phyloP scores from a whole-genome alignment of 1,140 invertebrate species.

The Coelopa frigida region DNA sequence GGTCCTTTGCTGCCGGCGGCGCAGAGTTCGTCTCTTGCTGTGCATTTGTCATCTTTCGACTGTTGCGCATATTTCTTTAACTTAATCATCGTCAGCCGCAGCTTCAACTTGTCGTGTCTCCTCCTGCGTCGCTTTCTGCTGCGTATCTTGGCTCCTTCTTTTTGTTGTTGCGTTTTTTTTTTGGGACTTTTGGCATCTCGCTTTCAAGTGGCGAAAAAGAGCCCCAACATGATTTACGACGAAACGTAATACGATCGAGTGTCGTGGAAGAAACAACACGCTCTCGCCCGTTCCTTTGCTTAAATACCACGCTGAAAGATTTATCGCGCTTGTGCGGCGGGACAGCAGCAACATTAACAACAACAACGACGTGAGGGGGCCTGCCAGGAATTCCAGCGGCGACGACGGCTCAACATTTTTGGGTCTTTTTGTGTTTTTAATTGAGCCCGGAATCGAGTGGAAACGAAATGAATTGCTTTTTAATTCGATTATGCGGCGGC shows the following conservation, averaged over 20 bases:
- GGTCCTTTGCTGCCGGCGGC: no score
- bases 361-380: not conserved
- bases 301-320: constrained; percentile 43
- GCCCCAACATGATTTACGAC: no score
- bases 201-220: no score
- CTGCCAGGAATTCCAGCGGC: no score
- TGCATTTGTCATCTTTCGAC: not conserved
- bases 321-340: constrained; percentile 40
- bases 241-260: no score
- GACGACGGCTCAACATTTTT: not conserved
- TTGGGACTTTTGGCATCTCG: not conserved
- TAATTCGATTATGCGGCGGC: constrained; percentile 26
- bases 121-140: no score
- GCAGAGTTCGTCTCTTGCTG: not conserved
- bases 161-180: not conserved
- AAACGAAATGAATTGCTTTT: constrained; percentile 38
- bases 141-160: not conserved
- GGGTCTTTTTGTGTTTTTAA: not conserved
- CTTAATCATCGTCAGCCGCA: constrained; percentile 24
- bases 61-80: constrained; percentile 3
- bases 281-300: no score
- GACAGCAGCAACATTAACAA: no score
- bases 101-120: not conserved
- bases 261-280: no score
- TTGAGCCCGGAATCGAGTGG: constrained; percentile 11